phyloP scores from a whole-genome alignment of 2,888 invertebrate genomes.

The Parapristionchus giblindavisi region DNA sequence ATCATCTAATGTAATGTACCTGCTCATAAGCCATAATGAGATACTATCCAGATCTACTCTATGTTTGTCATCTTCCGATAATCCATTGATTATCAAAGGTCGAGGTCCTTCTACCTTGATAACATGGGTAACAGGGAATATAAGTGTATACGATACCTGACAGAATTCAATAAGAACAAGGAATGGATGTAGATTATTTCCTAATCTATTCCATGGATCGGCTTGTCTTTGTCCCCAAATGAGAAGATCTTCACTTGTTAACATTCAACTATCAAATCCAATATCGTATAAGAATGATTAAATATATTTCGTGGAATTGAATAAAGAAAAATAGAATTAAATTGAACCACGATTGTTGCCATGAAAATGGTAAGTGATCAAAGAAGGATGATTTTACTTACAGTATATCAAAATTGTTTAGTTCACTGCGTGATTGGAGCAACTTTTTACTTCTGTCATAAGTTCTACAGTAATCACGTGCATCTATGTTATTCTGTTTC shows the following conservation, averaged over 20 bases:
- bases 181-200: not conserved
- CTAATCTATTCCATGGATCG: constrained; percentile 37
- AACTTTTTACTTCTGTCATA: too few relatives aligned
- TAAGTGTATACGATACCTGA: not conserved
- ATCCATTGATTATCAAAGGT: not conserved
- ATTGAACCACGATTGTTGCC: not conserved
- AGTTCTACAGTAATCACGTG: too few relatives aligned
- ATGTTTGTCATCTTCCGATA: not conserved
- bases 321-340: not conserved
- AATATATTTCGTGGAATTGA: not conserved
- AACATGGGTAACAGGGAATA: not conserved
- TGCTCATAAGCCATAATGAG: constrained; percentile 34
- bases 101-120: constrained; percentile 31
- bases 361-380: not conserved
- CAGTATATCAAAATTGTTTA: too few relatives aligned
- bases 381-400: not conserved
- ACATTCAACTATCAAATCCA: not conserved
- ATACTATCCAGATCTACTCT: constrained; percentile 19
- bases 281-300: not conserved
- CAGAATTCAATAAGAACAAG: constrained; percentile 35
- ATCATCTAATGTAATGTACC: not conserved
- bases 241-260: constrained; percentile 31
- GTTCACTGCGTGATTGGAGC: too few relatives aligned
- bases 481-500: too few relatives aligned
- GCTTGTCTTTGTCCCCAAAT: constrained; percentile 26